Evolutionary conservation across 2,797 vertebrate species (phyloP).

Genomic region (Diglossa cyanea): DNA sequence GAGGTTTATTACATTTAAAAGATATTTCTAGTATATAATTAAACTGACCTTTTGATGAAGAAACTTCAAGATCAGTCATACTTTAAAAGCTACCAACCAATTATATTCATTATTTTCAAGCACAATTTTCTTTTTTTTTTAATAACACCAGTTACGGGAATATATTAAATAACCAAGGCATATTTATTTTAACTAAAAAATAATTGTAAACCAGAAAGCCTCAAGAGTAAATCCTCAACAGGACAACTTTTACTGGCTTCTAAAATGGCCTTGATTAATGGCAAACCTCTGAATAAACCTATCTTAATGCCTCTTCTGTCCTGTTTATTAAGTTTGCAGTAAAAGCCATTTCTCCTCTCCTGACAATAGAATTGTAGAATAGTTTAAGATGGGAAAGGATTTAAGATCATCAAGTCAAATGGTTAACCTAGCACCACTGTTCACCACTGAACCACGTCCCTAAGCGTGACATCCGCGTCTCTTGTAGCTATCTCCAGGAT

Average conservation of each 20-base stretch:
- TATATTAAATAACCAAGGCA: neutral
- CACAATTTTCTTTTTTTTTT: neutral
- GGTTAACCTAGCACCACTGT: neutral
- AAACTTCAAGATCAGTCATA: neutral
- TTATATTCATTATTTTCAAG: neutral
- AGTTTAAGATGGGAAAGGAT: neutral
- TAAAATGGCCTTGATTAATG: neutral
- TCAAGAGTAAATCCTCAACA: neutral
- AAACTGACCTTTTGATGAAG: neutral
- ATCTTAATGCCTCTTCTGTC: neutral
- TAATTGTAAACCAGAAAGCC: neutral
- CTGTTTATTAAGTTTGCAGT: neutral
- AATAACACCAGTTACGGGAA: neutral
- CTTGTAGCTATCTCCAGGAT: too few relatives aligned
- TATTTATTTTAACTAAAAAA: neutral
- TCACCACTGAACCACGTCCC: neutral
- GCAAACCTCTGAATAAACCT: neutral
- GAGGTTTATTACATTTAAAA: neutral
- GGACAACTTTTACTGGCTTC: neutral
- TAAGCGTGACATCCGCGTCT: accelerated
- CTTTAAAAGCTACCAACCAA: neutral
- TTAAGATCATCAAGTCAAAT: neutral
- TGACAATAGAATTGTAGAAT: neutral
- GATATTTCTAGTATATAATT: neutral
- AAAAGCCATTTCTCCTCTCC: neutral